These are phyloP conservation scores for Mesaphorura yosii DNA, from an alignment of 1,140 invertebrate species.

Conservation along the genomic window DNA sequence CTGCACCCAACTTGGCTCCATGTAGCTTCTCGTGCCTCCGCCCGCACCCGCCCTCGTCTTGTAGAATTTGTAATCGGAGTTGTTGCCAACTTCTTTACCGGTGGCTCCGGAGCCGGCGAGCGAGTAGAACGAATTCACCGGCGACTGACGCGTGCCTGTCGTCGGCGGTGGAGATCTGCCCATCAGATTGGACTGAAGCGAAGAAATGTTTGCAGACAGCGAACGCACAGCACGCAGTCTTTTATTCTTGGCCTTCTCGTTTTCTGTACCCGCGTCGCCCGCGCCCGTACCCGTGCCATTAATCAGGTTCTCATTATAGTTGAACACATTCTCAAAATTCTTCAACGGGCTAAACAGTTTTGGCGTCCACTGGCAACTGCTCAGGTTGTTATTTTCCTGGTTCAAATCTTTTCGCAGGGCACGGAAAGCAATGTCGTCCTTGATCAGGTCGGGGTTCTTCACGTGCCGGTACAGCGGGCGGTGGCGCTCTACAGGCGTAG, in stretches of 20 bases:
- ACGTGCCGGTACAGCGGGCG: constrained; percentile 50
- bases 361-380: constrained; percentile 37
- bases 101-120: not conserved
- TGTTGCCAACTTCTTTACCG: constrained; percentile 35
- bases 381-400: constrained; percentile 17
- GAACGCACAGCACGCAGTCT: constrained; percentile 59
- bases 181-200: constrained; percentile 43
- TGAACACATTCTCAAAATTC: constrained; percentile 14
- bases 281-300: constrained; percentile 1
- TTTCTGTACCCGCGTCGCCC: not conserved
- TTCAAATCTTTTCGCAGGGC: constrained; percentile 61
- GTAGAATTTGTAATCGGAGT: constrained; percentile 32
- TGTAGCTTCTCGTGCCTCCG: constrained; percentile 4
- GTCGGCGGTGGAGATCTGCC: too few relatives aligned
- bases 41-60: constrained; percentile 30
- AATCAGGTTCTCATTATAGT: constrained; percentile 7
- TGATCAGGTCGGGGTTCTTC: constrained; percentile 64
- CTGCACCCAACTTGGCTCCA: constrained; percentile 30
- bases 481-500: constrained; percentile 47
- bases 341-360: constrained; percentile 22
- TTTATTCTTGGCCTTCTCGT: constrained; percentile 43
- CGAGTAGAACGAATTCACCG: constrained; percentile 7
- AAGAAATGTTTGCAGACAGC: constrained; percentile 65
- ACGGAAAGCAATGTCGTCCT: constrained; percentile 74
- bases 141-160: not conserved